Conservation (phyloP, 2,113 vertebrate genomes). For the Plecotus auritus region DNA sequence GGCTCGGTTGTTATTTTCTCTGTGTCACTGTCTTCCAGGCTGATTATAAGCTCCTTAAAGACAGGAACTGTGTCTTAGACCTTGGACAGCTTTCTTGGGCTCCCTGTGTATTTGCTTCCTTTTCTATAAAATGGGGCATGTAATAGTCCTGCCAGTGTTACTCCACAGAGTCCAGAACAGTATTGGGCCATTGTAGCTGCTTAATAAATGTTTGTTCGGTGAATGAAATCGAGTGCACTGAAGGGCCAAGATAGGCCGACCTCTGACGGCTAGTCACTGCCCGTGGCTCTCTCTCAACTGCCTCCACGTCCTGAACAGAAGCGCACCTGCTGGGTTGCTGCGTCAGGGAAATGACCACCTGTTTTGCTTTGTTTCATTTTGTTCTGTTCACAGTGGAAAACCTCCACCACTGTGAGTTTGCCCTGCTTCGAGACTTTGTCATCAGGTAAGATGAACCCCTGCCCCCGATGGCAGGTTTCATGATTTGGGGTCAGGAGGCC, state of each 20-base stretch:
- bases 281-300: neutral
- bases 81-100: neutral
- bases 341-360: neutral
- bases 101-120: neutral
- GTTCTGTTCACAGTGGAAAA: constrained; percentile 92
- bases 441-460: constrained; percentile 88
- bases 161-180: neutral
- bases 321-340: neutral
- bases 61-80: neutral
- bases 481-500: neutral
- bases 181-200: neutral
- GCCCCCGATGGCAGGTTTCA: neutral
- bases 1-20: neutral
- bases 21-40: neutral
- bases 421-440: constrained; percentile 94
- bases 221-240: neutral
- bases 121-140: neutral
- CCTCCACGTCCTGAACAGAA: neutral
- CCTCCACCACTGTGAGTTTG: constrained; percentile 96
- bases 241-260: neutral
- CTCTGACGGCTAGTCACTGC: neutral
- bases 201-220: neutral
- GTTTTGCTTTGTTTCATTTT: neutral
- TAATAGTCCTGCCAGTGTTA: neutral
- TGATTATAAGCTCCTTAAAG: neutral